Percentiles rank a stretch among this genome's conserved stretches.
These are phyloP conservation scores for Lordiphosa fenestrarum DNA, from an alignment of 2,888 invertebrate genomes.

Conservation along the genomic window DNA sequence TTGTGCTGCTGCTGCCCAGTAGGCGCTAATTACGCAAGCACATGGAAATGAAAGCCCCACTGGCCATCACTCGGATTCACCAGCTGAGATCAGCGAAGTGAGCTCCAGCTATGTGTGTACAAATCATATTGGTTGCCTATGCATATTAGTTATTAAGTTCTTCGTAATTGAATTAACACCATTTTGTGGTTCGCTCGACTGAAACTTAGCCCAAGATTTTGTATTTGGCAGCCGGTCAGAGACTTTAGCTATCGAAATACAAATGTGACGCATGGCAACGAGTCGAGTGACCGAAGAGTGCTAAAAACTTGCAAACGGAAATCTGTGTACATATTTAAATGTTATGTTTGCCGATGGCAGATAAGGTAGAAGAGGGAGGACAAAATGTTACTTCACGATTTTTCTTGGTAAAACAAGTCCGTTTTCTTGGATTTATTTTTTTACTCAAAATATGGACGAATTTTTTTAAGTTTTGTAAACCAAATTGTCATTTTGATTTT, in stretches of 20 bases:
- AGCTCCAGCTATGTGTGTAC: constrained; percentile 5
- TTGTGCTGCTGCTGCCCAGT: constrained; percentile 17
- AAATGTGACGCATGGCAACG: constrained; percentile 33
- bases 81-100: constrained; percentile 25
- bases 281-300: constrained; percentile 37
- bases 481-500: too few relatives aligned
- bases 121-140: constrained; percentile 45
- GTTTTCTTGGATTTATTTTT: too few relatives aligned
- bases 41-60: constrained; percentile 43
- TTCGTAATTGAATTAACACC: constrained; percentile 70
- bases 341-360: too few relatives aligned
- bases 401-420: too few relatives aligned
- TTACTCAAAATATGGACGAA: too few relatives aligned
- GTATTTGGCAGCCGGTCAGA: constrained; percentile 18
- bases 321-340: background rate
- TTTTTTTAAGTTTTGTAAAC: too few relatives aligned
- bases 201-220: constrained; percentile 13
- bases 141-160: constrained; percentile 57
- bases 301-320: constrained; percentile 40
- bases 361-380: constrained; percentile 8
- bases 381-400: constrained; percentile 10
- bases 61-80: constrained; percentile 23
- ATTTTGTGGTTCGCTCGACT: constrained; percentile 23
- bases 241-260: constrained; percentile 16
- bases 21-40: constrained; percentile 69